phyloP scores from a whole-genome alignment of 2,888 invertebrate genomes.

The Brachypterus glaber region DNA sequence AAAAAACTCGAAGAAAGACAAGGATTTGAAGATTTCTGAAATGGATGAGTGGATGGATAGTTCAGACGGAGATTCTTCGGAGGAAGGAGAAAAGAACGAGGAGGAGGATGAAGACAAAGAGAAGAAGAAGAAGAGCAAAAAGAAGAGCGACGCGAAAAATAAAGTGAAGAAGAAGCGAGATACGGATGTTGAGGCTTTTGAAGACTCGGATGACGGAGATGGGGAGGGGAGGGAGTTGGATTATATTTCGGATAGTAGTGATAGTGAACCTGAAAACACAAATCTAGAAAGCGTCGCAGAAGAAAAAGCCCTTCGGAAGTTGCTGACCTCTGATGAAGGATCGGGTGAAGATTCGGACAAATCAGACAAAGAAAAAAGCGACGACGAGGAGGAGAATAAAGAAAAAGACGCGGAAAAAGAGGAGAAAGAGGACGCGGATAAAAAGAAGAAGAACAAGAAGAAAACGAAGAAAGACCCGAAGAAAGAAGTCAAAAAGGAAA shows the following conservation, averaged over 20 bases:
- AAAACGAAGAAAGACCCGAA: conserved; percentile 48
- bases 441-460: conserved; percentile 54
- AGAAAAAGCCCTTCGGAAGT: conserved; percentile 59
- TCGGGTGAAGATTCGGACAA: conserved; percentile 77
- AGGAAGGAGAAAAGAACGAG: conserved; percentile 59
- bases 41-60: conserved; percentile 89
- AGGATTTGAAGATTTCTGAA: conserved; percentile 70
- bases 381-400: conserved; percentile 59
- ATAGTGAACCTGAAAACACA: conserved; percentile 75
- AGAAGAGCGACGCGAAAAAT: conserved; percentile 26
- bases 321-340: conserved; percentile 81
- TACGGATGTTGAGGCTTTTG: conserved; percentile 81
- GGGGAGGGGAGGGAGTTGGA: conserved; percentile 91
- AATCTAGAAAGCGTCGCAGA: conserved; percentile 66
- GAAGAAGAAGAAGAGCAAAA: conserved; percentile 57
- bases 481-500: conserved; percentile 41
- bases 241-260: conserved; percentile 74
- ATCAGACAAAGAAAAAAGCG: conserved; percentile 57
- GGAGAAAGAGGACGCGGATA: conserved; percentile 45
- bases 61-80: conserved; percentile 70
- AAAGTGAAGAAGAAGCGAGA: conserved; percentile 64
- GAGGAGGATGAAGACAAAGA: conserved; percentile 51
- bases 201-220: conserved; percentile 96
- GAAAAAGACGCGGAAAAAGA: conserved; percentile 61
- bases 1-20: conserved; percentile 36